phyloP scores from a whole-genome alignment of 1,140 invertebrate genomes.

The Bombus polaris region DNA sequence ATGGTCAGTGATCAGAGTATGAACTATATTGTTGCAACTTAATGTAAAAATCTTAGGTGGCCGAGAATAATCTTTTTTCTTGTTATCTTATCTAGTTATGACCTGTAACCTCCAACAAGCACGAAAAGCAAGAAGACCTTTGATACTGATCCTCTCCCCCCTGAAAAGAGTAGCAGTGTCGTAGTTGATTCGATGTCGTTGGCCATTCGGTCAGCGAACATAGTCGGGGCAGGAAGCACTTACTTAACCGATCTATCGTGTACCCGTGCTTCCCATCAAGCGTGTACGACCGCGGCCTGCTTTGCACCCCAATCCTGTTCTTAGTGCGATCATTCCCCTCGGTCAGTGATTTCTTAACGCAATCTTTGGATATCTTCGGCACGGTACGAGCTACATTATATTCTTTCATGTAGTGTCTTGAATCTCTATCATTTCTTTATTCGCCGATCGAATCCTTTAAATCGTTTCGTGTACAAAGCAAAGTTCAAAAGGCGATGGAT shows the following conservation, averaged over 20 bases:
- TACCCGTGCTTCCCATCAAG: constrained; percentile 40
- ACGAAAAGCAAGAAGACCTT: constrained; percentile 58
- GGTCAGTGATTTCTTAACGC: not conserved
- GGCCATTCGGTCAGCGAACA: constrained; percentile 63
- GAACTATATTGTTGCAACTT: not conserved
- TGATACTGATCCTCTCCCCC: constrained; percentile 38
- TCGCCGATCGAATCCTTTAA: not conserved
- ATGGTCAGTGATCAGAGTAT: not conserved
- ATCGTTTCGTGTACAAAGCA: not conserved
- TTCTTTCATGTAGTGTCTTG: not conserved
- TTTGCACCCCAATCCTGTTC: constrained; percentile 41
- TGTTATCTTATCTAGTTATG: constrained; percentile 55
- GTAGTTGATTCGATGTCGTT: constrained; percentile 23
- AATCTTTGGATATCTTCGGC: no score
- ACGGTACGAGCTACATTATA: not conserved
- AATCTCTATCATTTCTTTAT: not conserved
- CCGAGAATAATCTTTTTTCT: not conserved
- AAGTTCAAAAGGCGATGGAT: not conserved
- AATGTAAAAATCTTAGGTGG: not conserved
- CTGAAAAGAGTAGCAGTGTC: not conserved
- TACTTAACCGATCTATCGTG: constrained; percentile 66
- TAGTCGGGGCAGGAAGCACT: constrained; percentile 69
- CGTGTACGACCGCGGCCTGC: constrained; percentile 9
- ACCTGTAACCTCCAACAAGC: constrained; percentile 45
- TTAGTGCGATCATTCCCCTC: constrained; percentile 38